phyloP scores from a whole-genome alignment of 2,888 invertebrate species.

The Tiphia femorata region DNA sequence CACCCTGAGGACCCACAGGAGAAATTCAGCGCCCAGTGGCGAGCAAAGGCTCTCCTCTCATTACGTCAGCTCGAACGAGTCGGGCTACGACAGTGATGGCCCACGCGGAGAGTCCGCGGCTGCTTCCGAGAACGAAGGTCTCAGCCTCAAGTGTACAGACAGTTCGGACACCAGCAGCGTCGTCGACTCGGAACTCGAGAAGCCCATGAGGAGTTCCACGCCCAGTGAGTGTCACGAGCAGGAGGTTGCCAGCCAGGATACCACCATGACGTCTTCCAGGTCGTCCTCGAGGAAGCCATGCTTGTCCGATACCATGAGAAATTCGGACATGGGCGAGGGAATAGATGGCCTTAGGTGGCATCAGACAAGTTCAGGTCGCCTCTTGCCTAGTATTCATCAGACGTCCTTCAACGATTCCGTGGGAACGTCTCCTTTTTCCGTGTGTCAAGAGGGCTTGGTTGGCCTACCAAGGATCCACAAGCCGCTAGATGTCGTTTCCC shows the following conservation, averaged over 20 bases:
- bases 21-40: slow-evolving; percentile 59
- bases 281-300: slow-evolving; percentile 9
- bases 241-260: slow-evolving; percentile 27
- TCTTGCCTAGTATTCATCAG: slow-evolving; percentile 63
- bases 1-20: slow-evolving; percentile 50
- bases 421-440: slow-evolving; percentile 27
- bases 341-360: slow-evolving; percentile 64
- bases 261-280: too few relatives aligned
- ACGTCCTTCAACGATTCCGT: slow-evolving; percentile 36
- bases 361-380: slow-evolving; percentile 59
- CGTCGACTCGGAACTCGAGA: slow-evolving; percentile 71
- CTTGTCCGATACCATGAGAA: slow-evolving; percentile 25
- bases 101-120: slow-evolving; percentile 64
- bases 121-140: slow-evolving; percentile 58
- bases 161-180: slow-evolving; percentile 64
- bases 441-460: slow-evolving; percentile 29
- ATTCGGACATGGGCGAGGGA: slow-evolving; percentile 38
- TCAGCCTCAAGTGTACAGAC: slow-evolving; percentile 58
- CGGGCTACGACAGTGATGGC: slow-evolving; percentile 86
- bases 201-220: slow-evolving; percentile 68
- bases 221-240: slow-evolving; percentile 53
- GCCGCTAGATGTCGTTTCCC: slow-evolving; percentile 35
- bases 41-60: slow-evolving; percentile 70
- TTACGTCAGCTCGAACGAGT: slow-evolving; percentile 86
- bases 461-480: slow-evolving; percentile 13